phyloP scores from a whole-genome alignment of 2,113 vertebrate genomes.

The Macrotus californicus region DNA sequence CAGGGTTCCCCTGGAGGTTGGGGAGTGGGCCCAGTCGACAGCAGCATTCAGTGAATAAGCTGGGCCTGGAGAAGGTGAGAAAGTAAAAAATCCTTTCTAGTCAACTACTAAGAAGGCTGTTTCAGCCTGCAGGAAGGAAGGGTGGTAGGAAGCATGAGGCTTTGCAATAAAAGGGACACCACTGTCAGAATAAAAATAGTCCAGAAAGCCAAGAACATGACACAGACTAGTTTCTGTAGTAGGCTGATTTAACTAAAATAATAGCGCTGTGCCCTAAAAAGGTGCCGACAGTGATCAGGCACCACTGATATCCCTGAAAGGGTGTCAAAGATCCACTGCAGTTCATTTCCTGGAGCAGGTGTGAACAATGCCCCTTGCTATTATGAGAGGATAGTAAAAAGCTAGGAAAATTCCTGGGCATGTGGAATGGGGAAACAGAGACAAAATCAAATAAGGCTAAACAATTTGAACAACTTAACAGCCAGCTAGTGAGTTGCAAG shows the following conservation, averaged over 20 bases:
- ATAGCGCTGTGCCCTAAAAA: neutral
- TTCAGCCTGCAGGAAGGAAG: neutral
- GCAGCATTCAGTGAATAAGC: neutral
- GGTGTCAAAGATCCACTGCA: neutral
- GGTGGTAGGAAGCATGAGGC: neutral
- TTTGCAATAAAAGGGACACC: neutral
- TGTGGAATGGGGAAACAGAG: too few species aligned
- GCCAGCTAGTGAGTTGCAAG: too few species aligned
- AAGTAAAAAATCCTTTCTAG: neutral
- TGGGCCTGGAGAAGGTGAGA: neutral
- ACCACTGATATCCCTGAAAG: neutral
- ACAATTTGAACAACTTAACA: too few species aligned
- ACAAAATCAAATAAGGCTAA: too few species aligned
- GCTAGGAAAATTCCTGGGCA: too few species aligned
- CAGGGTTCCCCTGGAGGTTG: too few species aligned
- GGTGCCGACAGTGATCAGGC: neutral
- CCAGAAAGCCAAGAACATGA: neutral
- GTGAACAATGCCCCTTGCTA: neutral
- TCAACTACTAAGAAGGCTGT: neutral
- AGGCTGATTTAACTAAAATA: neutral
- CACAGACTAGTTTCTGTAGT: neutral
- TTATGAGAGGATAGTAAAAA: too few species aligned
- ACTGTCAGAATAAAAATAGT: neutral
- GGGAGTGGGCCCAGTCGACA: too few species aligned
- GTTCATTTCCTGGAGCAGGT: neutral